These are phyloP conservation scores for Eupithecia vulgata DNA, from an alignment of 2,888 invertebrate genomes.

Conservation along the genomic window DNA sequence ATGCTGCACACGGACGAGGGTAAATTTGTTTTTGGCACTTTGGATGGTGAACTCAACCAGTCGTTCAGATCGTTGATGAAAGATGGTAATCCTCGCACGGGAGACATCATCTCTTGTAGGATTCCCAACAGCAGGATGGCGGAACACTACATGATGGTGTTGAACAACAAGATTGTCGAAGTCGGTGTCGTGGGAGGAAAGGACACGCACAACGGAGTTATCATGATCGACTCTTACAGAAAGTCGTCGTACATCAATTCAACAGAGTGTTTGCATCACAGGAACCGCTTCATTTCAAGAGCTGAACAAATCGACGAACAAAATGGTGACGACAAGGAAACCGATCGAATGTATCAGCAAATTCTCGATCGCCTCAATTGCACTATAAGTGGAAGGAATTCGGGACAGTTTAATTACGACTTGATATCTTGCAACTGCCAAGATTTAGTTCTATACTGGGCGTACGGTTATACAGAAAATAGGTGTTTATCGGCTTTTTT, in stretches of 20 bases:
- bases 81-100: background rate
- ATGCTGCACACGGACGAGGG: background rate
- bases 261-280: background rate
- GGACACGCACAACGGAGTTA: slow-evolving; percentile 4
- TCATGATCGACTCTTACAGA: background rate
- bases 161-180: slow-evolving; percentile 2
- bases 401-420: background rate
- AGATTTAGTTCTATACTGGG: background rate
- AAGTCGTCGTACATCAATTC: slow-evolving; percentile 2
- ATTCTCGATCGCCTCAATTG: background rate
- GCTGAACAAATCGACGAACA: background rate
- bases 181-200: background rate
- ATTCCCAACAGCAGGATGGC: slow-evolving; percentile 2
- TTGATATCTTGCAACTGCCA: background rate
- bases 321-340: background rate
- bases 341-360: background rate
- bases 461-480: background rate
- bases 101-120: background rate
- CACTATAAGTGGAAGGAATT: background rate
- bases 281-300: background rate
- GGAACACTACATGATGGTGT: background rate
- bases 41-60: slow-evolving; percentile 7
- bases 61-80: background rate
- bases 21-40: background rate
- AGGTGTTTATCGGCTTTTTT: background rate